These are phyloP conservation scores for Tupiocoris notatus DNA, from an alignment of 2,888 invertebrate species.

Conservation along the genomic window DNA sequence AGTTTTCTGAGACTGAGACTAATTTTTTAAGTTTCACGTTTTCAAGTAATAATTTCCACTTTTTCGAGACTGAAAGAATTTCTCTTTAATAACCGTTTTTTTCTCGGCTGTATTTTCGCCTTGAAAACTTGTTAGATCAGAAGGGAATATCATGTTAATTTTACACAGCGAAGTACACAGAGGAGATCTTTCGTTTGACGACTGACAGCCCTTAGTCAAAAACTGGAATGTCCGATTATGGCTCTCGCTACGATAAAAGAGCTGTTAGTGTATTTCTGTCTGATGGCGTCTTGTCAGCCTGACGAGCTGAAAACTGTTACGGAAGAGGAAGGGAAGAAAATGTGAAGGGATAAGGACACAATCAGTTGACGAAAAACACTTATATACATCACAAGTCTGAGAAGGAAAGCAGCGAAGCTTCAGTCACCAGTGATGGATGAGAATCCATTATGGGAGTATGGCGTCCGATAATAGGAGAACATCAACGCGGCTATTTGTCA, in stretches of 20 bases:
- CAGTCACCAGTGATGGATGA: not conserved
- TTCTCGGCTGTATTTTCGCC: no score
- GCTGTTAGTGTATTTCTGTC: not conserved
- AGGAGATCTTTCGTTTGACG: no score
- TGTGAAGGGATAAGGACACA: not conserved
- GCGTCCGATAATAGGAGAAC: not conserved
- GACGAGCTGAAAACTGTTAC: not conserved
- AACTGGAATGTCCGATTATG: not conserved
- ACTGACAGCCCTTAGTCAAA: not conserved
- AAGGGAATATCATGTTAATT: no score
- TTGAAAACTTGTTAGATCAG: no score
- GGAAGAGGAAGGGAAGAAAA: not conserved
- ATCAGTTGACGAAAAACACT: not conserved
- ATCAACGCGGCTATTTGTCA: not conserved
- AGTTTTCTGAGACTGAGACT: no score
- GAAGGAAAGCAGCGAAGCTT: not conserved
- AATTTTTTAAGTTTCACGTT: no score
- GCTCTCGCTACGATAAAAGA: not conserved
- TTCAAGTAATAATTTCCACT: no score
- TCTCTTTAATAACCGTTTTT: no score
- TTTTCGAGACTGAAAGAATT: no score
- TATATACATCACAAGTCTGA: not conserved
- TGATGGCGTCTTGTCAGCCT: not conserved
- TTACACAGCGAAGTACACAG: no score
- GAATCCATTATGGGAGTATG: not conserved